Conservation (phyloP, 2,888 invertebrate species). For the Agonopterix arenella region DNA sequence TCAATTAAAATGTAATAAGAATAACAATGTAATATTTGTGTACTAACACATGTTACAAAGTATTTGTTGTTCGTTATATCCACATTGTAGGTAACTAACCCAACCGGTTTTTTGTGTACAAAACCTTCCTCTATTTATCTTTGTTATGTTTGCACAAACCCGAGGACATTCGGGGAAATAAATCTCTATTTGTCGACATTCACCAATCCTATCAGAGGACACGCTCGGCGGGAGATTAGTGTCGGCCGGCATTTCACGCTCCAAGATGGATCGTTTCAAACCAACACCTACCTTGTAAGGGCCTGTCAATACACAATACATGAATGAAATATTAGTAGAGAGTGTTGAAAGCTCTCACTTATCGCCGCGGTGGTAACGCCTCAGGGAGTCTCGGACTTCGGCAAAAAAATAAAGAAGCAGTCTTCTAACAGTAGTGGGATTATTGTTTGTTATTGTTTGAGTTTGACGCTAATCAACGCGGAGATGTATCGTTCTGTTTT, state of each 20-base stretch:
- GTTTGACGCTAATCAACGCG: conserved; percentile 34
- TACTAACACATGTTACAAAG: conserved; percentile 33
- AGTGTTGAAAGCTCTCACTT: conserved; percentile 48
- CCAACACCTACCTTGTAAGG: conserved; percentile 23
- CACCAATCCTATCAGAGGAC: conserved; percentile 41
- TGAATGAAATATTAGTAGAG: conserved; percentile 17
- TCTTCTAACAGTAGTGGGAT: conserved; percentile 42
- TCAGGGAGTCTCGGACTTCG: conserved; percentile 35
- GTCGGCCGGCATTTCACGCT: conserved; percentile 35
- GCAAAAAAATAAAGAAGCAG: conserved; percentile 46
- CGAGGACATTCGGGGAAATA: conserved; percentile 47
- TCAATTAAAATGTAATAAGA: conserved; percentile 22
- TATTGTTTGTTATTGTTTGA: conserved; percentile 41
- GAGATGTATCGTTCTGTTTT: conserved; percentile 18
- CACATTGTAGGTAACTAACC: conserved; percentile 31
- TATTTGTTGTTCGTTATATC: conserved; percentile 27
- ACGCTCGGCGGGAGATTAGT: conserved; percentile 35
- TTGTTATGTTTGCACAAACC: conserved; percentile 54
- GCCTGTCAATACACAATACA: conserved; percentile 11
- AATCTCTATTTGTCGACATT: conserved; percentile 60
- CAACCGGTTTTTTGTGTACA: conserved; percentile 39
- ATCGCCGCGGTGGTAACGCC: conserved; percentile 32
- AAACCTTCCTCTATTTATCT: conserved; percentile 44
- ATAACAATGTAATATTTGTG: conserved; percentile 31
- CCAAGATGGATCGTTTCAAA: conserved; percentile 28